Evolutionary conservation across 2,797 vertebrate genomes (phyloP), one percentile per base, ranked within the genome.

Genomic region (Microctenopoma lineatum): DNA sequence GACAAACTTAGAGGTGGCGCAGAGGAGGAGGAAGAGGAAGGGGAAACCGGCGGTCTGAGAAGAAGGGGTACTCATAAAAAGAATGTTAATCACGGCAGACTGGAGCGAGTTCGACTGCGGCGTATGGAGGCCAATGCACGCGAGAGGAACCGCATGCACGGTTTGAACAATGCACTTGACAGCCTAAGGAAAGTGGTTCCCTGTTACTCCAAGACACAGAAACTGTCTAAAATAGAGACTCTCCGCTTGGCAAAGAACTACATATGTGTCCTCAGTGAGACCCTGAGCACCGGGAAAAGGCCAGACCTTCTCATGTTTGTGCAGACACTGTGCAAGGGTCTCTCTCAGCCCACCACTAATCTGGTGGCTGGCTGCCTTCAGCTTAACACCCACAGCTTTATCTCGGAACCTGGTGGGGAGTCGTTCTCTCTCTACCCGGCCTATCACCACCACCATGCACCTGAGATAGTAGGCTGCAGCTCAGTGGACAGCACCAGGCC

Each of bases 161-260:
- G 97, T 1, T 90, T 99, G 63, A 99, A 99, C 16, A 97, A 97
- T 0, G 98, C 98, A 16, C 93, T 99, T 79, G 98, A 99, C 93
- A 97, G 96, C 85, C 92, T 99, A 89, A 92, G 98, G 78, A 98
- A 98, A 79, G 96, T 99, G 16, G 98, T 99, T 39, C 98, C 98
- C 38, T 99, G 98, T 81, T 99, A 99, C 89, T 99, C 98, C 74
- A 99, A 99, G 84, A 99, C 97, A 0, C 98, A 99, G 90, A 99
- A 99, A 86, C 93, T 99, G 8, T 98, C 97, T 75, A 99, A 99
- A 88, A 99, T 99, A 26, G 98, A 99, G 94, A 99, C 98, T 0
- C 92, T 99, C 54, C 96, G 97, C 67, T 89, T 99, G 59, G 98
- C 98, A 77, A 99, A 99, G 90, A 99, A 99, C 87, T 99, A 99